phyloP scores from a whole-genome alignment of 2,113 vertebrate genomes.

The Entelurus aequoreus region DNA sequence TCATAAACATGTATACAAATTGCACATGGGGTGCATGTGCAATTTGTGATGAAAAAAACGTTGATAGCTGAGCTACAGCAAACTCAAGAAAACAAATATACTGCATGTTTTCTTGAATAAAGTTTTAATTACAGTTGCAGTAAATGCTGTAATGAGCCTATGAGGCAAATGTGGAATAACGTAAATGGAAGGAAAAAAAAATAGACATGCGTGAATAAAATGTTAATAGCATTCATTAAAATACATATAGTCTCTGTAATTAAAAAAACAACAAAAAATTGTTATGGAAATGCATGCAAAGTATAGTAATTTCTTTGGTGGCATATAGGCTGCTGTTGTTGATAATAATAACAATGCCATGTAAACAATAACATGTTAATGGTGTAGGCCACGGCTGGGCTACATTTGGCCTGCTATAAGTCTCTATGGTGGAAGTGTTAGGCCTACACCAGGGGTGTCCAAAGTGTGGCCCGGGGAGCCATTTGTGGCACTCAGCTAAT shows the following conservation, averaged over 20 bases:
- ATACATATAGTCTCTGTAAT: constrained; percentile 65
- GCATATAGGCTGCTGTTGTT: constrained; percentile 46
- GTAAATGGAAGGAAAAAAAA: constrained; percentile 56
- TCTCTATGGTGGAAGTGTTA: constrained; percentile 21
- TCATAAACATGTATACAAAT: no score
- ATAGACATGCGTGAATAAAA: constrained; percentile 70
- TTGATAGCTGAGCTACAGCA: neutral
- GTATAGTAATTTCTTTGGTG: constrained; percentile 72
- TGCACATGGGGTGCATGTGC: neutral
- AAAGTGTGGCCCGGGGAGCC: no score
- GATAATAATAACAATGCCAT: constrained; percentile 19
- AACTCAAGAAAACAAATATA: constrained; percentile 18
- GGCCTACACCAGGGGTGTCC: constrained; percentile 7
- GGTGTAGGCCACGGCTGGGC: constrained; percentile 43
- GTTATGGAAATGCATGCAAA: constrained; percentile 70
- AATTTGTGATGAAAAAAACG: constrained; percentile 4
- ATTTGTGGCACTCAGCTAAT: no score
- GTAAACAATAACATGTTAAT: constrained; percentile 41
- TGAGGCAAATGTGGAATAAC: constrained; percentile 56
- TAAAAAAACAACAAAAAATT: constrained; percentile 47
- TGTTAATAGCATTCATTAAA: constrained; percentile 78
- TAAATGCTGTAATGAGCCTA: constrained; percentile 62
- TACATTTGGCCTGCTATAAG: constrained; percentile 28
- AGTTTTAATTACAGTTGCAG: constrained; percentile 71
- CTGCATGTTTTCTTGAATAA: constrained; percentile 41